Conservation (phyloP, 1,140 invertebrate species). For the Drosophila mayri region DNA sequence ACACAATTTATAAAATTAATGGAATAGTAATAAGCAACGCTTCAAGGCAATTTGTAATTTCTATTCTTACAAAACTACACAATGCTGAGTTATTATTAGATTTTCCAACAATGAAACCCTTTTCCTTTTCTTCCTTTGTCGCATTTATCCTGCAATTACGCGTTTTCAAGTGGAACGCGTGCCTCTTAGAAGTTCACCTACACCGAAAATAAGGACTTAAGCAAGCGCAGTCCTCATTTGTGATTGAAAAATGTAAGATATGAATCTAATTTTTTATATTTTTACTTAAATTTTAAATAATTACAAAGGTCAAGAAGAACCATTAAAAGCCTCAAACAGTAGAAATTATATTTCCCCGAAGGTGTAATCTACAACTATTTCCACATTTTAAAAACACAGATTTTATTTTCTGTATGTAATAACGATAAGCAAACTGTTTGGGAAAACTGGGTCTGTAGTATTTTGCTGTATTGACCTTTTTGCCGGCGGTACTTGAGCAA, state of each 20-base stretch:
- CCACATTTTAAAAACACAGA: neutral
- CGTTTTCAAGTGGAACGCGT: constrained; percentile 51
- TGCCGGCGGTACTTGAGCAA: constrained; percentile 41
- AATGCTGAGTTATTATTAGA: constrained; percentile 23
- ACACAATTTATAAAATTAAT: constrained; percentile 9
- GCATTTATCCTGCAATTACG: constrained; percentile 47
- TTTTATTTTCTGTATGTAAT: neutral
- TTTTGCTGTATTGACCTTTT: constrained; percentile 26
- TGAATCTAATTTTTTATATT: too few species aligned
- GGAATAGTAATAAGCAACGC: constrained; percentile 14
- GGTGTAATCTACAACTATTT: neutral
- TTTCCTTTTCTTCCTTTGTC: neutral
- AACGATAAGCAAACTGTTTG: constrained; percentile 32
- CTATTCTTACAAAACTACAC: constrained; percentile 1
- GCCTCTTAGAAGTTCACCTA: constrained; percentile 14
- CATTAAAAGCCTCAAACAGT: neutral
- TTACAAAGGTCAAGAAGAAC: neutral
- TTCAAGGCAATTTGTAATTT: constrained; percentile 4
- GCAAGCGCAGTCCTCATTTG: too few species aligned
- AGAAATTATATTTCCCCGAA: too few species aligned
- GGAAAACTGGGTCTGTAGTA: constrained; percentile 2
- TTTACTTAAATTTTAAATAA: neutral
- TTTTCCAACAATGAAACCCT: constrained; percentile 14
- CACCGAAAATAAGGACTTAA: constrained; percentile 8
- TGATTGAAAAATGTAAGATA: too few species aligned